These are phyloP conservation scores for Acanthosepion esculentum DNA, from an alignment of 2,888 invertebrate species.

Conservation along the genomic window DNA sequence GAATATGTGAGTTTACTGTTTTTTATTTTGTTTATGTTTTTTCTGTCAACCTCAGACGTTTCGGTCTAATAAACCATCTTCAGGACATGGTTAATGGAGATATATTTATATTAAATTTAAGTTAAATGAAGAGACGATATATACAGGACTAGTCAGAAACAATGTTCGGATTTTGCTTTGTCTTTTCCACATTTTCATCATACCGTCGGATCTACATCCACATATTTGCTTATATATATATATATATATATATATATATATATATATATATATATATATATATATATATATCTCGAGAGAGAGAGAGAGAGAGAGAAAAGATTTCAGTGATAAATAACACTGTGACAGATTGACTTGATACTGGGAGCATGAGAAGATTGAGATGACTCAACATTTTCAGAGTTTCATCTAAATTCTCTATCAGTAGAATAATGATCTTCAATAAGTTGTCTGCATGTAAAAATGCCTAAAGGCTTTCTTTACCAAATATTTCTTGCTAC, in stretches of 20 bases:
- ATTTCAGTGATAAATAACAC: background rate
- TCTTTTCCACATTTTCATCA: too few species aligned
- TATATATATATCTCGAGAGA: fast-evolving
- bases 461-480: background rate
- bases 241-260: background rate
- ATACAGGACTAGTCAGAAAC: too few species aligned
- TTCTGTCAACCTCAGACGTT: too few species aligned
- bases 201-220: too few species aligned
- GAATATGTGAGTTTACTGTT: too few species aligned
- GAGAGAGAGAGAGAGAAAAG: background rate
- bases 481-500: too few species aligned
- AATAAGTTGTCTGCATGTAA: background rate
- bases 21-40: too few species aligned
- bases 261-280: background rate
- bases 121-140: too few species aligned
- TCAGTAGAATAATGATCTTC: background rate
- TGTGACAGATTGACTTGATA: background rate
- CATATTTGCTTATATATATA: background rate
- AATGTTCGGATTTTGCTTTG: too few species aligned
- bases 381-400: background rate
- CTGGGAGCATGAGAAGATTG: background rate
- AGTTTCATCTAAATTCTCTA: background rate
- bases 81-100: too few species aligned
- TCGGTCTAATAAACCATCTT: too few species aligned
- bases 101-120: too few species aligned